A percentile compares a stretch with the other conserved stretches of the same genome.
Evolutionary conservation across 2,113 vertebrate genomes (phyloP).

Genomic region (Nycticryphes semicollaris): DNA sequence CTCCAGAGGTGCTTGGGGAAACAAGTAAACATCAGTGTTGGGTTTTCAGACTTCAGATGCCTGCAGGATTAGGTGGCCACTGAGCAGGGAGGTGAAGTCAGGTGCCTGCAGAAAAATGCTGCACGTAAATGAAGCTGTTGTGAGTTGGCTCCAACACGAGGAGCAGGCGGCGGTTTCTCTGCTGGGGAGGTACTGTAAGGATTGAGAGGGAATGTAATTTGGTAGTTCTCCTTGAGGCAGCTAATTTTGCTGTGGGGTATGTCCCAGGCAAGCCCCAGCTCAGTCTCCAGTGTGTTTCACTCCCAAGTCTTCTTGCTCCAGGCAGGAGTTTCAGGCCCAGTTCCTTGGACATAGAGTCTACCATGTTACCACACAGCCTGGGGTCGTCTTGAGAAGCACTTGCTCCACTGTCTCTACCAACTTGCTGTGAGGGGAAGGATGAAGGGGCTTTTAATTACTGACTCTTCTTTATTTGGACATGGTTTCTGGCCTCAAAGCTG

Average conservation of each 20-base stretch:
- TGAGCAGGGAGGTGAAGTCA: background rate
- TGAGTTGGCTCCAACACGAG: background rate
- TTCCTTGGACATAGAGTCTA: rapidly evolving
- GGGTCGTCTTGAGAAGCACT: background rate
- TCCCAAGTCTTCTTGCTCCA: background rate
- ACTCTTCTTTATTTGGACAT: background rate
- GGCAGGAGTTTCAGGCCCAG: background rate
- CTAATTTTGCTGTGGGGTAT: background rate
- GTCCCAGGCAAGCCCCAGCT: background rate
- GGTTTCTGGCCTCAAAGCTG: background rate
- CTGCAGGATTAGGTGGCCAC: background rate
- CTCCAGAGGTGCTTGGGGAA: background rate
- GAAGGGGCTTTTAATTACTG: background rate
- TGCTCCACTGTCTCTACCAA: background rate
- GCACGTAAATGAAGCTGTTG: background rate
- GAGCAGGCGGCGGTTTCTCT: background rate
- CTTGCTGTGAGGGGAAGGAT: background rate
- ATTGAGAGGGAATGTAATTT: background rate
- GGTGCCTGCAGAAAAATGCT: background rate
- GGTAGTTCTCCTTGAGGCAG: background rate
- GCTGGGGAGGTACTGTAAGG: background rate
- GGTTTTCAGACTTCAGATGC: background rate
- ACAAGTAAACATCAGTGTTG: background rate
- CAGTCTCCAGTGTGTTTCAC: background rate
- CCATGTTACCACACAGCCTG: background rate